Percentiles rank a stretch among this genome's conserved stretches.
Conservation (phyloP, 2,888 invertebrate species). For the Heteromyza rotundicornis region DNA sequence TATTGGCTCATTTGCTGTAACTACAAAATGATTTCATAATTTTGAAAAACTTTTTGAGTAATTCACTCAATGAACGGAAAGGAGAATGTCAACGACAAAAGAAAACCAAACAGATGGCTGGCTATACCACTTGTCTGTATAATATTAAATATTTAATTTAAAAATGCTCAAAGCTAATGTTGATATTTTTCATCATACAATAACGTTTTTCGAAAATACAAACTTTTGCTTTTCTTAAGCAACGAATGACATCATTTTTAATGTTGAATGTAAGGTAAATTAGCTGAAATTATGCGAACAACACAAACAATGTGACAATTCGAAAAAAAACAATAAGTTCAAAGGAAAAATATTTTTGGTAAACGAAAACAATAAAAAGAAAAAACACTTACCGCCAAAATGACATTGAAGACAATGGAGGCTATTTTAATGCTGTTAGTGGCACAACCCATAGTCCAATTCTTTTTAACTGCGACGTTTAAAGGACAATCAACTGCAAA, state of each 20-base stretch:
- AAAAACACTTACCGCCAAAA: slow-evolving; percentile 53
- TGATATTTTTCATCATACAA: too few species aligned
- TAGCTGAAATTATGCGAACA: slow-evolving; percentile 6
- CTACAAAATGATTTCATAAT: background rate
- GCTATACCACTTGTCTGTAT: background rate
- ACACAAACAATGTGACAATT: too few species aligned
- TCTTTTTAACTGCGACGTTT: background rate
- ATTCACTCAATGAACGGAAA: background rate
- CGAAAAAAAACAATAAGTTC: too few species aligned
- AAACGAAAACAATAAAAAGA: too few species aligned
- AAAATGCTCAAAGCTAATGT: background rate
- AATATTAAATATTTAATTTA: background rate
- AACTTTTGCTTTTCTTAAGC: slow-evolving; percentile 10
- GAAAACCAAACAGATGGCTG: background rate
- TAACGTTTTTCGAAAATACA: background rate
- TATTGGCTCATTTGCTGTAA: too few species aligned
- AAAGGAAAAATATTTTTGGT: too few species aligned
- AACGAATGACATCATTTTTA: slow-evolving; percentile 30
- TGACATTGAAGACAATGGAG: slow-evolving; percentile 46
- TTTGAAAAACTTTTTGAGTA: background rate
- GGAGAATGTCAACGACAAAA: background rate
- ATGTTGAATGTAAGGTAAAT: slow-evolving; percentile 19
- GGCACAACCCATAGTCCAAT: slow-evolving; percentile 46
- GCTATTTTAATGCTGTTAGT: slow-evolving; percentile 51
- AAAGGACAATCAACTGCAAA: background rate